phyloP scores from a whole-genome alignment of 37 sponge, comb jelly and placozoan genomes.

The Axinella damicornis region DNA sequence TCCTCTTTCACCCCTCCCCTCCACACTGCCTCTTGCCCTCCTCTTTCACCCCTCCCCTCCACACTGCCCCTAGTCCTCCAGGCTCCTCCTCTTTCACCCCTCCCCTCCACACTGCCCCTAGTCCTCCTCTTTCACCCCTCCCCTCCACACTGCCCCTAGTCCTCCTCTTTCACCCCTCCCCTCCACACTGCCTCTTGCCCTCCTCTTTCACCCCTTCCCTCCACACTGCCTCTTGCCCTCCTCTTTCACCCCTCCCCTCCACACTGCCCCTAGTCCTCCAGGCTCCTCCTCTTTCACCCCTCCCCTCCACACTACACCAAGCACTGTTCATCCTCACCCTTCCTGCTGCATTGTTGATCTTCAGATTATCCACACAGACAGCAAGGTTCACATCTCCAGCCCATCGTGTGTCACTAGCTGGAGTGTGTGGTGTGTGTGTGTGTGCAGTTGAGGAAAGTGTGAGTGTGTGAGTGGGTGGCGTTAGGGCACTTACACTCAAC shows the following conservation, averaged over 20 bases:
- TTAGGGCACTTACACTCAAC: no score
- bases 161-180: neutral
- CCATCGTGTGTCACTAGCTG: slow-evolving; percentile 58
- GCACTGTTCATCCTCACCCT: slow-evolving; percentile 5
- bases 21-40: neutral
- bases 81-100: neutral
- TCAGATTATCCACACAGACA: slow-evolving; percentile 70
- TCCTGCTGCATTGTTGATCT: slow-evolving; percentile 53
- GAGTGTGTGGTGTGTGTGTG: neutral
- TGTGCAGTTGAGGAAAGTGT: neutral
- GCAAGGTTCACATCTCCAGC: slow-evolving; percentile 65
- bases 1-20: slow-evolving; percentile 3
- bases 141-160: no score
- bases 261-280: neutral
- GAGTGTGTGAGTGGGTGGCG: neutral
- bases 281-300: neutral
- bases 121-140: neutral
- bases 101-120: neutral
- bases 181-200: neutral
- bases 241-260: slow-evolving; percentile 17
- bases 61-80: neutral
- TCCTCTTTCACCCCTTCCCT: slow-evolving; percentile 7
- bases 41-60: slow-evolving; percentile 17
- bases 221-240: neutral
- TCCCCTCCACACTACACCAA: neutral